Conservation (phyloP, 2,888 invertebrate genomes). For the Tipula vernalis region DNA sequence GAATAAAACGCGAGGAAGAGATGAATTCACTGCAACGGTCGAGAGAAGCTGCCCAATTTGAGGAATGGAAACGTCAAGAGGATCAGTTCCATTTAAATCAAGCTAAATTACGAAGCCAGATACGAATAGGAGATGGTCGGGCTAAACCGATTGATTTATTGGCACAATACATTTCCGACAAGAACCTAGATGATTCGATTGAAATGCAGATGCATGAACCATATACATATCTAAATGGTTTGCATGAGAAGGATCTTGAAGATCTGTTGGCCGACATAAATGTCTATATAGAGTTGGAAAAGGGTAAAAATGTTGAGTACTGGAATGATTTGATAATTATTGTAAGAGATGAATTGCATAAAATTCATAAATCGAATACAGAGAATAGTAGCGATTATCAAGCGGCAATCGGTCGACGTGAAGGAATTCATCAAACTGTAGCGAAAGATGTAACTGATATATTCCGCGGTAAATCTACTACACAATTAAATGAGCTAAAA, state of each 20-base stretch:
- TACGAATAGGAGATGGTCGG: slow-evolving; percentile 90
- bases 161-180: slow-evolving; percentile 89
- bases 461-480: slow-evolving; percentile 86
- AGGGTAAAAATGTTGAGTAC: slow-evolving; percentile 75
- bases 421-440: slow-evolving; percentile 78
- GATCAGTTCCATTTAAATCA: slow-evolving; percentile 97
- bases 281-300: slow-evolving; percentile 83
- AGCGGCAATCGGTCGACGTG: slow-evolving; percentile 39
- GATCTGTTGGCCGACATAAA: slow-evolving; percentile 94
- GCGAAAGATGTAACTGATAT: slow-evolving; percentile 77
- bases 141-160: slow-evolving; percentile 97
- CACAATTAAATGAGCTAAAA: slow-evolving; percentile 73
- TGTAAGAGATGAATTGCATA: slow-evolving; percentile 83
- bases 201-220: slow-evolving; percentile 99
- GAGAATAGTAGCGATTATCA: slow-evolving; percentile 47
- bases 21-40: slow-evolving; percentile 73
- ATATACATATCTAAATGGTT: slow-evolving; percentile 84
- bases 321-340: slow-evolving; percentile 96
- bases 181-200: slow-evolving; percentile 79
- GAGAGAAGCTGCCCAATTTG: slow-evolving; percentile 80
- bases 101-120: slow-evolving; percentile 82
- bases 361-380: slow-evolving; percentile 63
- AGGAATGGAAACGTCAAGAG: slow-evolving; percentile 92
- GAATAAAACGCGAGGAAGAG: slow-evolving; percentile 70
- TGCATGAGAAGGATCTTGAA: slow-evolving; percentile 82